Evolutionary conservation across 2,888 invertebrate genomes (phyloP).

Genomic region (Drosophila neotestacea): DNA sequence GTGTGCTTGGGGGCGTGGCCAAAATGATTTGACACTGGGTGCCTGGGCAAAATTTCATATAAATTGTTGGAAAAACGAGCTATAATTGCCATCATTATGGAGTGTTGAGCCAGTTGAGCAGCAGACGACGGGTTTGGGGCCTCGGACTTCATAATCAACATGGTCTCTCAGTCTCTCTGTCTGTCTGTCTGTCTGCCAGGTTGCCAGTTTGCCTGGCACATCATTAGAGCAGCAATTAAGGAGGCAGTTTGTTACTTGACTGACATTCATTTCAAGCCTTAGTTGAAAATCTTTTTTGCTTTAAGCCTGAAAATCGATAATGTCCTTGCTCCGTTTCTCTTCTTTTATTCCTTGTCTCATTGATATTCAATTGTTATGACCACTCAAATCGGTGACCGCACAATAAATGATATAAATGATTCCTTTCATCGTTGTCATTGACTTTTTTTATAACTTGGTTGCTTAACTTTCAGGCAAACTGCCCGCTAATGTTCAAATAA

Average conservation of each 20-base stretch:
- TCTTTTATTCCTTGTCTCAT: constrained; percentile 23
- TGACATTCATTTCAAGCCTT: constrained; percentile 41
- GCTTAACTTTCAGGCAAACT: constrained; percentile 11
- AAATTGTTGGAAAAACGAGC: constrained; percentile 84
- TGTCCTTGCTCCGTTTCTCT: constrained; percentile 9
- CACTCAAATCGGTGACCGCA: constrained; percentile 52
- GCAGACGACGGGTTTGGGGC: constrained; percentile 26
- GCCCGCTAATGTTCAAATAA: constrained; percentile 64
- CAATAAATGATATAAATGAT: constrained; percentile 68
- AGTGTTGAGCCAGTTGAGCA: constrained; percentile 79
- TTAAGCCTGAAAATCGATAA: constrained; percentile 39
- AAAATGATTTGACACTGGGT: constrained; percentile 33
- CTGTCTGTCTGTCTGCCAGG: constrained; percentile 35
- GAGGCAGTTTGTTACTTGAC: constrained; percentile 61
- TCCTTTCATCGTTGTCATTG: constrained; percentile 45
- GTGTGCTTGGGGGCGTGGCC: constrained; percentile 55
- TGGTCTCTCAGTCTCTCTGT: constrained; percentile 30
- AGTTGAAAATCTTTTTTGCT: constrained; percentile 6
- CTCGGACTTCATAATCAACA: constrained; percentile 70
- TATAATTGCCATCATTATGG: constrained; percentile 85
- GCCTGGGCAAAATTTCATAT: constrained; percentile 69
- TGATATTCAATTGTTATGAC: constrained; percentile 64
- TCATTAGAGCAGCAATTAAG: constrained; percentile 77
- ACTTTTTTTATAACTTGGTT: constrained; percentile 71
- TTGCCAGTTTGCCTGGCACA: constrained; percentile 61